Evolutionary conservation across 2,888 invertebrate species (phyloP).

Genomic region (Drosophila pseudotalamancana): DNA sequence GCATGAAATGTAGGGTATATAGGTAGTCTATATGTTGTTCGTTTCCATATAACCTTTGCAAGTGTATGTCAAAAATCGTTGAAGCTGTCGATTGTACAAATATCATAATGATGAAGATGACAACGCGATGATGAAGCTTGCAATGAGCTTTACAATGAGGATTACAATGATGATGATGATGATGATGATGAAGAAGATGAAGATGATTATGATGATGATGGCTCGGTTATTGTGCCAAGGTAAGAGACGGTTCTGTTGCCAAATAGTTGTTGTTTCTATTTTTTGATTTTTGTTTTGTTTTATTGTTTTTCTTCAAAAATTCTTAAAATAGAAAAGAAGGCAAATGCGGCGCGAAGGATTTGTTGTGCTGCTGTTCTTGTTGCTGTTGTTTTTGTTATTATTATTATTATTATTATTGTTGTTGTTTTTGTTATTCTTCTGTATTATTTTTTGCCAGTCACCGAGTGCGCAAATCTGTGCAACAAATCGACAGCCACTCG

Average conservation of each 20-base stretch:
- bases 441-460: conserved; percentile 62
- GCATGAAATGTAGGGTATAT: too few relatives aligned
- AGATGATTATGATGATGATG: conserved; percentile 15
- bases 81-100: conserved; percentile 61
- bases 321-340: conserved; percentile 61
- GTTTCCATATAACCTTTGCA: not conserved
- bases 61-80: conserved; percentile 4
- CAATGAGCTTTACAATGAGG: conserved; percentile 18
- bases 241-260: conserved; percentile 71
- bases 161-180: conserved; percentile 16
- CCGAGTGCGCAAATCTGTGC: conserved; percentile 64
- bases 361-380: conserved; percentile 6
- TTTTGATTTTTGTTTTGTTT: not conserved
- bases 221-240: conserved; percentile 74
- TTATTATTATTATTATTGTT: conserved; percentile 11
- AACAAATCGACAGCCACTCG: conserved; percentile 68
- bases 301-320: conserved; percentile 21
- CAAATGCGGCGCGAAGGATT: conserved; percentile 58
- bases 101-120: conserved; percentile 37
- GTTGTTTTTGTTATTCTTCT: not conserved
- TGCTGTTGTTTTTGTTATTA: not conserved
- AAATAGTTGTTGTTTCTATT: conserved; percentile 53
- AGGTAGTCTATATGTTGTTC: too few relatives aligned
- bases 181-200: conserved; percentile 13
- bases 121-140: conserved; percentile 20